These are phyloP conservation scores for Aphelenchoides fujianensis DNA, from an alignment of 1,140 invertebrate species.

Conservation along the genomic window DNA sequence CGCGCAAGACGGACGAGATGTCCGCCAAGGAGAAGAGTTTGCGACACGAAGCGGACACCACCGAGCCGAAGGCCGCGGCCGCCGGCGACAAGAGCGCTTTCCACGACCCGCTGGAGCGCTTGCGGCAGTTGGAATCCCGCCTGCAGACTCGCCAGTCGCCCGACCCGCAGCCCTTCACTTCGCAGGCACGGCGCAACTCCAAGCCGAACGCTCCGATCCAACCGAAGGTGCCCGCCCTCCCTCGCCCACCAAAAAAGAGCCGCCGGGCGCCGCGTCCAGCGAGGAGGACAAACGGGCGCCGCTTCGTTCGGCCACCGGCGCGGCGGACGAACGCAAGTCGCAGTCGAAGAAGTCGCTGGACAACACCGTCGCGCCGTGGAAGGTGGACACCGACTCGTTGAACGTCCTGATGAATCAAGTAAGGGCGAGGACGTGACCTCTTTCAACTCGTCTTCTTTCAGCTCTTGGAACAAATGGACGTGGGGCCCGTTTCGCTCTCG, in stretches of 20 bases:
- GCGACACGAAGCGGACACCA: conserved; percentile 29
- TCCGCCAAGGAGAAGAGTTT: conserved; percentile 53
- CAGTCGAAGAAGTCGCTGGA: conserved; percentile 4
- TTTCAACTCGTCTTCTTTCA: conserved; percentile 21
- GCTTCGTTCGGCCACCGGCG: conserved; percentile 24
- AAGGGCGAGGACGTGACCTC: neutral
- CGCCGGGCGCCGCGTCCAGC: neutral
- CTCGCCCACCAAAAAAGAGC: conserved; percentile 20
- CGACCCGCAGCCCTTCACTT: neutral
- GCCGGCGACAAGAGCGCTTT: conserved; percentile 42
- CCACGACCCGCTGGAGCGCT: conserved; percentile 59
- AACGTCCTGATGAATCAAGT: conserved; percentile 62
- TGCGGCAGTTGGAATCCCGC: conserved; percentile 54
- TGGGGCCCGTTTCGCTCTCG: conserved; percentile 58
- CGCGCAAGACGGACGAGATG: conserved; percentile 35
- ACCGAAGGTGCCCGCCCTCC: conserved; percentile 17
- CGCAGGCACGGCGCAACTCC: conserved; percentile 23
- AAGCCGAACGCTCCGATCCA: conserved; percentile 24
- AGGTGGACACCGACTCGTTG: conserved; percentile 55
- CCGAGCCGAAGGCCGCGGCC: conserved; percentile 15
- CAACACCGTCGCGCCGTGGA: conserved; percentile 26
- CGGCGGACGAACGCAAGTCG: conserved; percentile 18
- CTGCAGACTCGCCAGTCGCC: conserved; percentile 32
- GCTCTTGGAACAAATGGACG: conserved; percentile 62
- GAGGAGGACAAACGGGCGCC: conserved; percentile 25